Percentiles rank a stretch among this genome's conserved stretches.
Evolutionary conservation across 2,113 vertebrate species (phyloP).

Genomic region (Lampris megalopsis): DNA sequence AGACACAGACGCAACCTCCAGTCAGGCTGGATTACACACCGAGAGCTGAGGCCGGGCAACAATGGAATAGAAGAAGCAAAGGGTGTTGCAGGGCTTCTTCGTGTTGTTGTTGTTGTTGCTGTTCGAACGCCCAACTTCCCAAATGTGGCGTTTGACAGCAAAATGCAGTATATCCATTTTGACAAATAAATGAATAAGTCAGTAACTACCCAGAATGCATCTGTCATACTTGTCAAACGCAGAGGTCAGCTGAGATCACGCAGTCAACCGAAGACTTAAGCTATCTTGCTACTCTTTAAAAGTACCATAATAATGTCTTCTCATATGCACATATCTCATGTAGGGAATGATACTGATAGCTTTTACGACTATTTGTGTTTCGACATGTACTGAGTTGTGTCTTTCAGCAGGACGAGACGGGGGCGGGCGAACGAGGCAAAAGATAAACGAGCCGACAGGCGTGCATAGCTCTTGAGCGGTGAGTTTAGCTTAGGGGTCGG

Average conservation of each 20-base stretch:
- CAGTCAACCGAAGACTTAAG: background rate
- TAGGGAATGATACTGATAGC: background rate
- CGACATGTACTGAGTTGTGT: slow-evolving; percentile 6
- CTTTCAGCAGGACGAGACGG: slow-evolving; percentile 3
- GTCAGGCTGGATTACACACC: slow-evolving; percentile 89
- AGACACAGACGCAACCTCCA: slow-evolving; percentile 86
- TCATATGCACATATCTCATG: too few species aligned
- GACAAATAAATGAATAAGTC: background rate
- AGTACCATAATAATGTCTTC: background rate
- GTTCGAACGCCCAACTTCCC: slow-evolving; percentile 10
- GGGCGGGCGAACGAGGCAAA: slow-evolving; percentile 15
- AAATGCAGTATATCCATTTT: background rate
- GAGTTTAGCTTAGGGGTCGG: slow-evolving; percentile 71
- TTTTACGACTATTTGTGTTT: background rate
- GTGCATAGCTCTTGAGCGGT: slow-evolving; percentile 64
- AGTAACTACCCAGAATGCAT: too few species aligned
- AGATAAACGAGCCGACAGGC: slow-evolving; percentile 68
- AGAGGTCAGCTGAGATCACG: too few species aligned
- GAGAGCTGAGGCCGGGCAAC: slow-evolving; percentile 87
- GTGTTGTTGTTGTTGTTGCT: background rate
- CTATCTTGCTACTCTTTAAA: background rate
- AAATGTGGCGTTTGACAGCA: slow-evolving; percentile 17
- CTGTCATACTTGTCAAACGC: too few species aligned
- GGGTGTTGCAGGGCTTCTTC: slow-evolving; percentile 14
- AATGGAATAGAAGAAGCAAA: slow-evolving; percentile 50